Evolutionary conservation across 2,888 invertebrate species (phyloP).

Genomic region (Brachypalpus laphriformis): DNA sequence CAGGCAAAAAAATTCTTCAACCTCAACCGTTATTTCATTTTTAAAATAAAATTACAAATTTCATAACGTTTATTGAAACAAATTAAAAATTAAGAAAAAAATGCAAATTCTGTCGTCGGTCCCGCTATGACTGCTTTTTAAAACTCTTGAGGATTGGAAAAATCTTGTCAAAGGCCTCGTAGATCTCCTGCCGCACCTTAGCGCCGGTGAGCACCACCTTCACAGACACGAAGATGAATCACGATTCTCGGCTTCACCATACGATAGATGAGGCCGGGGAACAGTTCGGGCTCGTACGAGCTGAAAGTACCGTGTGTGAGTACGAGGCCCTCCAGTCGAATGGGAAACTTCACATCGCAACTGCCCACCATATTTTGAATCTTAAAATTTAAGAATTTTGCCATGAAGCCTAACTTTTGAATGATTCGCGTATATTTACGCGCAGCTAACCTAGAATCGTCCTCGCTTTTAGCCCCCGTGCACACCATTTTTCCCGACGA

Average conservation of each 20-base stretch:
- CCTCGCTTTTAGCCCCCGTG: slow-evolving; percentile 92
- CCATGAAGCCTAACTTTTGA: slow-evolving; percentile 91
- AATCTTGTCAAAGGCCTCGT: slow-evolving; percentile 98
- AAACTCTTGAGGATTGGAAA: slow-evolving; percentile 98
- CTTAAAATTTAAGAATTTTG: slow-evolving; percentile 92
- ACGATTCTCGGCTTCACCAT: slow-evolving; percentile 99
- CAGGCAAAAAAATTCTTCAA: too few relatives aligned
- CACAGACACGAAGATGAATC: slow-evolving; percentile 99
- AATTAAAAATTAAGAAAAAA: slow-evolving; percentile 44
- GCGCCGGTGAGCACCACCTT: slow-evolving; percentile 99
- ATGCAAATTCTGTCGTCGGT: slow-evolving; percentile 21
- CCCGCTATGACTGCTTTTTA: slow-evolving; percentile 88
- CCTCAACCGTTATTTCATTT: too few relatives aligned
- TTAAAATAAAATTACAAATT: slow-evolving; percentile 45
- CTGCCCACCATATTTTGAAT: slow-evolving; percentile 92
- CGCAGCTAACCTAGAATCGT: slow-evolving; percentile 90
- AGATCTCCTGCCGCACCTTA: slow-evolving; percentile 94
- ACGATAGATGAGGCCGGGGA: slow-evolving; percentile 98
- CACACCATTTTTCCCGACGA: slow-evolving; percentile 93
- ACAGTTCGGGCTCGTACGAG: slow-evolving; percentile 98
- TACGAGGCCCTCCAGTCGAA: slow-evolving; percentile 89
- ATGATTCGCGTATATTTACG: slow-evolving; percentile 93
- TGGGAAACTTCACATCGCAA: slow-evolving; percentile 90
- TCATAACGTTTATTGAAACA: slow-evolving; percentile 56
- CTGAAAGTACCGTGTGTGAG: slow-evolving; percentile 90